Conservation (phyloP, 2,113 vertebrate genomes). For the Agelaius tricolor region DNA sequence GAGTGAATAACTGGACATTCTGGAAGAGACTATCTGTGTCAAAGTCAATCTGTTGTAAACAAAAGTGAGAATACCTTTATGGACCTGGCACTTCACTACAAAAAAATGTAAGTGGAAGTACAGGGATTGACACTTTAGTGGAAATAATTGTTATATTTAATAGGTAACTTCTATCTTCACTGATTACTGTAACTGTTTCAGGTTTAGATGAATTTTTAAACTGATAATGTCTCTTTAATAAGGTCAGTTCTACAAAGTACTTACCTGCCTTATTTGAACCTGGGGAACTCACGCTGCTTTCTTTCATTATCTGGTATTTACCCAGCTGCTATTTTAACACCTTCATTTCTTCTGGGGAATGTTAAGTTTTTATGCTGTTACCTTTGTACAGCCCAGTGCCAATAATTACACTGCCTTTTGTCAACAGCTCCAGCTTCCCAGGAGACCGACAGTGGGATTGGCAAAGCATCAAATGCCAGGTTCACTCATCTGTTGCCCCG, state of each 20-base stretch:
- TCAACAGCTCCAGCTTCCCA: not conserved
- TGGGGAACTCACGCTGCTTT: not conserved
- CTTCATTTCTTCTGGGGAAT: slow-evolving; percentile 34
- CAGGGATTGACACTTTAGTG: not conserved
- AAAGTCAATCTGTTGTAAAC: not conserved
- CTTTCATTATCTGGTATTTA: slow-evolving; percentile 32
- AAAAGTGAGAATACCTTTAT: not conserved
- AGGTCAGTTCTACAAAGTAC: not conserved
- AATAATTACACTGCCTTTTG: not conserved
- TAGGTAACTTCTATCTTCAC: not conserved
- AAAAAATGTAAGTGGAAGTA: not conserved
- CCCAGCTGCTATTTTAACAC: slow-evolving; percentile 31
- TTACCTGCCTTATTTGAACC: not conserved
- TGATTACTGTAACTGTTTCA: not conserved
- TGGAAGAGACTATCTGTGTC: not conserved
- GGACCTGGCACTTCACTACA: not conserved
- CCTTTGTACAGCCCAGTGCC: not conserved
- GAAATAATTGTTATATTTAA: not conserved
- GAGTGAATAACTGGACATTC: not conserved
- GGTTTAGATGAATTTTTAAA: not conserved
- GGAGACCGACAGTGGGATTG: not conserved
- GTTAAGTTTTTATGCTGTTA: slow-evolving; percentile 31
- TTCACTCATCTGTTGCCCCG: not conserved
- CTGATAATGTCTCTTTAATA: not conserved
- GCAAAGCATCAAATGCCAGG: not conserved